Base-by-base conservation (phyloP, 30 jellyfish, hydroid and myxozoan genomes). In the Pelagia noctiluca region DNA sequence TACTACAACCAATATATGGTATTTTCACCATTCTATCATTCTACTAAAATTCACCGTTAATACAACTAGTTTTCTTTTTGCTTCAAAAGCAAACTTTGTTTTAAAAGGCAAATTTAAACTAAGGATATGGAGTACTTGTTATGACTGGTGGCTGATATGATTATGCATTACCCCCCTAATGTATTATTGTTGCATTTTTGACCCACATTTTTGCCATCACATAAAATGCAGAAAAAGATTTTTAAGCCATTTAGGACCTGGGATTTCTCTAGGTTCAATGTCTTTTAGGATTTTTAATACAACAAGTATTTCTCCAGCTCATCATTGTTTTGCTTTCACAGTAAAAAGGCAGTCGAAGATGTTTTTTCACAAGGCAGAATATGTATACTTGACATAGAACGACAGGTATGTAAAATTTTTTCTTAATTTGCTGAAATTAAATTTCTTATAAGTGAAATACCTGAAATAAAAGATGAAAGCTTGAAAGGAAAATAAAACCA, bases 381-480 rank as follows among this genome's bases (percentile, higher is more conserved):
- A 2, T 94, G 99, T 71, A 94, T 94, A 1, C 84, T 94, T 67
- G 99, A 94, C 48, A 89, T 94, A 24, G 99, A 94, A 66, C 82
- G 94, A 8, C 99, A 94, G 97, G 98, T 93, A 47, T 31, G 26
- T 74, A 13, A n/a, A 22, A 1, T 2, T 13, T 1, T 66, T 5
- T 23, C 16, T 42, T 8, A 5, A 42, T 16, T 42, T 16, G 8
- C 16, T 42, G 8, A 42, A 5, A 42, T 42, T 42, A 42, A 8
- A 5, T 16, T 42, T 42, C 57, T 5, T 42, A 5, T 5, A 5
- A 42, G 16, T 42, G 12, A 42, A 5, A 5, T 42, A 42, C 57
- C 8, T 42, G 57, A 8, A 42, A 42, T 42, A 8, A 42, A 5
- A 42, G 16, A 42, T 16, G 16, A 5, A 42, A 5, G 8, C 12